Evolutionary conservation across 2,797 vertebrate species (phyloP).

Genomic region (Zenarchopterus dispar): DNA sequence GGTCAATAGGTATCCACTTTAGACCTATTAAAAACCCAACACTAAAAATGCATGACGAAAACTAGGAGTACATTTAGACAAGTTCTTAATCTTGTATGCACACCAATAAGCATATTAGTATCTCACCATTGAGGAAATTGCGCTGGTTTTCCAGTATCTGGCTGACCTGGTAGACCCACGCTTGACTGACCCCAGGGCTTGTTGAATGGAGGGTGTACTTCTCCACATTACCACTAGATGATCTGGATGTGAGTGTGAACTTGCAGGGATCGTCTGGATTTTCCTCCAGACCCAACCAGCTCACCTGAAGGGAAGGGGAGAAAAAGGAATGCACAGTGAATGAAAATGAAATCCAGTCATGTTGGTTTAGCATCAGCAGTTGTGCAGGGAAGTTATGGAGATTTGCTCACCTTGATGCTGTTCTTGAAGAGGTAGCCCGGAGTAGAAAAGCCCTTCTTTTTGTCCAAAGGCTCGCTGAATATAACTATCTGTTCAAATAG

Average conservation of each 20-base stretch:
- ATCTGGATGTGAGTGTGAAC: conserved; percentile 94
- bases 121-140: conserved; percentile 96
- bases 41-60: no score
- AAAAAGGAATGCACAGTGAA: not conserved
- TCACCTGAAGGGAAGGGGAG: conserved; percentile 83
- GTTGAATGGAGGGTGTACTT: conserved; percentile 91
- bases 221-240: conserved; percentile 87
- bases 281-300: conserved; percentile 96
- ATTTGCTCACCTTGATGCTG: conserved; percentile 90
- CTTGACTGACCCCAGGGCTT: conserved; percentile 89
- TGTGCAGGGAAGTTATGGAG: not conserved
- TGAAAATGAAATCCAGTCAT: not conserved
- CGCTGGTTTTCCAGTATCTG: conserved; percentile 99
- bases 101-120: not conserved
- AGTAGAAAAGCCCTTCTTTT: conserved; percentile 97
- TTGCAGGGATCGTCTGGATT: conserved; percentile 96
- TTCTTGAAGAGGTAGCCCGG: conserved; percentile 98
- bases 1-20: not conserved
- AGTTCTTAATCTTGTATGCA: no score
- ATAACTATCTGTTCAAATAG: conserved; percentile 99
- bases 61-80: no score
- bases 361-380: not conserved
- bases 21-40: no score
- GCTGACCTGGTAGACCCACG: conserved; percentile 97
- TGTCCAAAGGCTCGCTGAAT: conserved; percentile 98